Base-by-base conservation (phyloP, 2,797 vertebrate genomes). In the Catamblyrhynchus diadema region DNA sequence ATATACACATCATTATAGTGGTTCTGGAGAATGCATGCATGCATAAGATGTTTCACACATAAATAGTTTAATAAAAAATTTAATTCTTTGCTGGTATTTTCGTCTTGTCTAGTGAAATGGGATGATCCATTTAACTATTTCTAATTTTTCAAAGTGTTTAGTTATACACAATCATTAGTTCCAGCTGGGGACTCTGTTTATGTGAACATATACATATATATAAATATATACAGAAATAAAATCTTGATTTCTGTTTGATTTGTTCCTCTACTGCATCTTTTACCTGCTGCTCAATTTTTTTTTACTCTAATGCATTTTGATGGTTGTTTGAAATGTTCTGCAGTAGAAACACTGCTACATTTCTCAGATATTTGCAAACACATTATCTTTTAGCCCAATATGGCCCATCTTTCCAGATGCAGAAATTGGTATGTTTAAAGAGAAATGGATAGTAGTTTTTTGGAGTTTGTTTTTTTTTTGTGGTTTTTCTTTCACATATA, bases 311-410 rank as follows among this genome's bases (percentile, higher is more conserved):
- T 41, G 21, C 15, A 41, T 74, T 83, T 94, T 91, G 35, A 35
- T 65, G 57, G 65, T 81, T 86, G 14, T 28, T 84, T 79, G 42
- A 81, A 86, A 86, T 56, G 3, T 51, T 82, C 48, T 92, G 74
- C 51, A 57, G 5, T 14, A 48, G 51, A 70, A 87, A 45, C 3
- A 6, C 37, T 66, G 61, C 33, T 66, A 20, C 19, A 10, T 90
- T 94, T 87, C 56, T 80, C 51, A 70, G 28, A 42, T 70, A 25
- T 44, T 50, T 81, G n/a, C 12, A 56, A 83, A 62, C 53, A 70
- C 1, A 2, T 48, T 73, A 27, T 8, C 9, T 73, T 77, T 83
- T 62, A 85, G 56, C 65, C 30, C 7, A 61, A 4, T n/a, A 32
- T 33, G 7, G 2, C 12, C 15, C 18, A 14, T 50, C n/a, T 42